A percentile compares a stretch with the other conserved stretches of the same genome.
These are phyloP conservation scores for Streptopelia turtur DNA, from an alignment of 2,797 vertebrate genomes.

Conservation along the genomic window DNA sequence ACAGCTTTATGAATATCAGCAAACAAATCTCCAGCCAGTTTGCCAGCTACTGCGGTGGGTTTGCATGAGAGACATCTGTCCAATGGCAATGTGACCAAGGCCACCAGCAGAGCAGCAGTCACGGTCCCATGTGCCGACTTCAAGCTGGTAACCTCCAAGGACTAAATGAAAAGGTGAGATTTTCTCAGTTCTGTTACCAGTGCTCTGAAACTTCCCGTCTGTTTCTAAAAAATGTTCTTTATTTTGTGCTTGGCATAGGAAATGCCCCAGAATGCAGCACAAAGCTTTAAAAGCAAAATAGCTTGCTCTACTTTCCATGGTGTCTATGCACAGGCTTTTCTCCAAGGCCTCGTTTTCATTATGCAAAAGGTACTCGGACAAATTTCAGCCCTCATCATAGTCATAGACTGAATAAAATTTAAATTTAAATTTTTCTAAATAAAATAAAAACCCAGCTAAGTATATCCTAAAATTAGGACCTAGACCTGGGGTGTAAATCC, in stretches of 20 bases:
- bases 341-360: not conserved
- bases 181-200: not conserved
- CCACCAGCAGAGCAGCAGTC: not conserved
- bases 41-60: not conserved
- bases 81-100: not conserved
- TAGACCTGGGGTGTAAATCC: not conserved
- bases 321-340: not conserved
- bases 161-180: not conserved
- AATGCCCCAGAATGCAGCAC: not conserved
- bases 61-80: conserved; percentile 22
- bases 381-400: not conserved
- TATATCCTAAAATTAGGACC: not conserved
- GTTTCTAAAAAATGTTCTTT: not conserved
- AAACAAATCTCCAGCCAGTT: not conserved
- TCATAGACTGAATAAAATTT: not conserved
- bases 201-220: not conserved
- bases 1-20: not conserved
- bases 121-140: not conserved
- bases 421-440: not conserved
- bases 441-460: not conserved
- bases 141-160: not conserved
- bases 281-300: not conserved
- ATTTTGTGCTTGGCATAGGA: not conserved
- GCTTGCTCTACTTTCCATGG: not conserved
- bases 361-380: not conserved